A percentile compares a stretch with the other conserved stretches of the same genome.
Evolutionary conservation across 1,140 invertebrate genomes (phyloP).

Genomic region (Pseudomyrmex dendroicus): DNA sequence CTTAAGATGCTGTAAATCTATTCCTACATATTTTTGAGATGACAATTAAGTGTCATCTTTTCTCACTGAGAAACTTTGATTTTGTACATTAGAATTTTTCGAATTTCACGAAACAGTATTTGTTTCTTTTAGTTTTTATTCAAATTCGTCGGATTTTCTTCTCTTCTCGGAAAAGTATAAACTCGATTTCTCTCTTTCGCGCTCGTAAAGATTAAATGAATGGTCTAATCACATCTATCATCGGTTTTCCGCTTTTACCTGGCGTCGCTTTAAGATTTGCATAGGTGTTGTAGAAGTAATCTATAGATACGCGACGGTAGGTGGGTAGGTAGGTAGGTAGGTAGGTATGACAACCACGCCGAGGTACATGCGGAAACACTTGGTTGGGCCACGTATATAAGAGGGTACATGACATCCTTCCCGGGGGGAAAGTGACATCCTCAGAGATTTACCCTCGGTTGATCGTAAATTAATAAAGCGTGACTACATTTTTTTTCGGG

Average conservation of each 20-base stretch:
- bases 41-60: too few relatives aligned
- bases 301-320: conserved; percentile 56
- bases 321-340: conserved; percentile 10
- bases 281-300: conserved; percentile 41
- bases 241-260: not conserved
- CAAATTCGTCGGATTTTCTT: too few relatives aligned
- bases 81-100: too few relatives aligned
- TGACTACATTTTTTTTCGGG: conserved; percentile 23
- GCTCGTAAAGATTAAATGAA: conserved; percentile 32
- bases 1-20: too few relatives aligned
- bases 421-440: not conserved
- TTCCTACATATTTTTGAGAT: too few relatives aligned
- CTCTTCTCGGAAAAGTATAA: not conserved
- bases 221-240: conserved; percentile 35
- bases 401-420: conserved; percentile 65
- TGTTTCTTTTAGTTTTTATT: too few relatives aligned
- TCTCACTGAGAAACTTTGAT: too few relatives aligned
- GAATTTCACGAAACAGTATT: too few relatives aligned
- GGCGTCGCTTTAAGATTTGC: conserved; percentile 34
- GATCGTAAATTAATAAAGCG: conserved; percentile 46
- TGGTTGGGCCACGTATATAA: conserved; percentile 84
- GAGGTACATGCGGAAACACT: conserved; percentile 81
- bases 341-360: conserved; percentile 68
- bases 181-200: conserved; percentile 7
- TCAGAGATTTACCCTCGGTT: conserved; percentile 18